Conservation (phyloP, 2,797 vertebrate species). For the Tenualosa ilisha region DNA sequence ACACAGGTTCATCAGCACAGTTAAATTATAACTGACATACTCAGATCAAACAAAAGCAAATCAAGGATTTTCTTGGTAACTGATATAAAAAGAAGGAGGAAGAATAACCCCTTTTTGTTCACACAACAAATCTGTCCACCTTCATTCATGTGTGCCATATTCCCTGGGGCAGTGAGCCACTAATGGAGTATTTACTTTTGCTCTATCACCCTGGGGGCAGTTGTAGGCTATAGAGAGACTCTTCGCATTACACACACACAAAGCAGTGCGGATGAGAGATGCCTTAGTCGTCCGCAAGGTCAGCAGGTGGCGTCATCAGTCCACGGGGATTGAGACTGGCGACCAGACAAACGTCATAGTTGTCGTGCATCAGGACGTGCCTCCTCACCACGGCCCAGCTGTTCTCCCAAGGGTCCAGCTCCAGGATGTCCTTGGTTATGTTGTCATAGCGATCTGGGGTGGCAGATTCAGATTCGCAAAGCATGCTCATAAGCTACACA, state of each 20-base stretch:
- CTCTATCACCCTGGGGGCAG: background rate
- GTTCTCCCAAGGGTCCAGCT: constrained; percentile 91
- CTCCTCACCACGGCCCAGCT: constrained; percentile 88
- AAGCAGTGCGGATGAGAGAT: background rate
- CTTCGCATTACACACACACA: background rate
- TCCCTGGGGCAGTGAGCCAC: background rate
- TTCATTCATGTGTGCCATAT: background rate
- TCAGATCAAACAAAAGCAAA: background rate
- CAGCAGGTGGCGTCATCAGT: constrained; percentile 89
- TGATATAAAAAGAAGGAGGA: background rate
- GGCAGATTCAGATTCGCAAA: background rate
- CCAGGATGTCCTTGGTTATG: constrained; percentile 93
- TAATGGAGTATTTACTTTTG: background rate
- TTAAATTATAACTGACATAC: background rate
- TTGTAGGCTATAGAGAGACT: background rate
- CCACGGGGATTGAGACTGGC: constrained; percentile 92
- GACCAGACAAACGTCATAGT: constrained; percentile 94
- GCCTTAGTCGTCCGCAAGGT: constrained; percentile 72
- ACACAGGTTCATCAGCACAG: background rate
- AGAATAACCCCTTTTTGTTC: background rate
- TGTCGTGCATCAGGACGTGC: constrained; percentile 91
- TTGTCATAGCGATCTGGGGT: constrained; percentile 89
- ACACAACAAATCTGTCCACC: background rate
- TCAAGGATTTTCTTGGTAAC: background rate
- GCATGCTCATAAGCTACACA: background rate